Evolutionary conservation across 2,888 invertebrate species (phyloP).

Genomic region (Furcula furcula): DNA sequence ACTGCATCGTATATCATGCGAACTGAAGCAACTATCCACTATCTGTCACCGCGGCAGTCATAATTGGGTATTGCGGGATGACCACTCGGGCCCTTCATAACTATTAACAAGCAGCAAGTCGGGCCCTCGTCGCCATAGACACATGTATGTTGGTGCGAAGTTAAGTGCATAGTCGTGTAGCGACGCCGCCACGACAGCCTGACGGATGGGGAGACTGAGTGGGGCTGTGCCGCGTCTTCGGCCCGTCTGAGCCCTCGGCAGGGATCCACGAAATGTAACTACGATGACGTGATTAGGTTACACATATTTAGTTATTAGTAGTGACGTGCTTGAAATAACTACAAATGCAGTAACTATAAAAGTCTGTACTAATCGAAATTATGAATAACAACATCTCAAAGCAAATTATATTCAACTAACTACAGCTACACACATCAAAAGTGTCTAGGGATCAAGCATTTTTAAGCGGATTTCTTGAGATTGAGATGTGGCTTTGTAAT

Average conservation of each 20-base stretch:
- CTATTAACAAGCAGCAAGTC: slow-evolving; percentile 65
- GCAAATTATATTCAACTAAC: no score
- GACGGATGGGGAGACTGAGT: slow-evolving; percentile 70
- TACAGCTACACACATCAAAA: no score
- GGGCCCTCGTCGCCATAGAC: slow-evolving; percentile 62
- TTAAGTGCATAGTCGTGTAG: slow-evolving; percentile 74
- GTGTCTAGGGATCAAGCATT: no score
- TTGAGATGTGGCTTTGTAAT: no score
- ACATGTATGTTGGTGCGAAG: slow-evolving; percentile 64
- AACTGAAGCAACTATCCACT: slow-evolving; percentile 17
- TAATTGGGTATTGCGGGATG: slow-evolving; percentile 55
- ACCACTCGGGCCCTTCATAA: slow-evolving; percentile 58
- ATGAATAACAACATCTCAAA: no score
- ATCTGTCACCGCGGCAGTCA: slow-evolving; percentile 42
- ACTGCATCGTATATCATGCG: not conserved
- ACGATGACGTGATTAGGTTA: no score
- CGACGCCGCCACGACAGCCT: slow-evolving; percentile 59
- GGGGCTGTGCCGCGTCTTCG: slow-evolving; percentile 48
- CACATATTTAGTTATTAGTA: no score
- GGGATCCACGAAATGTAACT: slow-evolving; percentile 29
- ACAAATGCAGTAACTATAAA: no score
- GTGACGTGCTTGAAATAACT: no score
- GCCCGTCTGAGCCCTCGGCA: slow-evolving; percentile 31
- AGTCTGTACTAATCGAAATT: no score
- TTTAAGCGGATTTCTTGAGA: no score